These are phyloP conservation scores for Leptinotarsa texana DNA, from an alignment of 1,140 invertebrate genomes.

Conservation along the genomic window DNA sequence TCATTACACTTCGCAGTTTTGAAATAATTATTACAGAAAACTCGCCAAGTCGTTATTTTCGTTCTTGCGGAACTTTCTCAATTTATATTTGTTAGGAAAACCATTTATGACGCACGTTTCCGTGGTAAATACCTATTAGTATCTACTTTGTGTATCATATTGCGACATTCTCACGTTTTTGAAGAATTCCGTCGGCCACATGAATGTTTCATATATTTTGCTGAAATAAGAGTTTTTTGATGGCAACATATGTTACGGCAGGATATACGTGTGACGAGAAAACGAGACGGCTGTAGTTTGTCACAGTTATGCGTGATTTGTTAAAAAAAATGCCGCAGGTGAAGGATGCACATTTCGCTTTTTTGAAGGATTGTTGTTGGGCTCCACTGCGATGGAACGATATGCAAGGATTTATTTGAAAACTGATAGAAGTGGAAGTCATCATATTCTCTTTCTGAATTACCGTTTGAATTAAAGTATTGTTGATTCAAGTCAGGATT, in stretches of 20 bases:
- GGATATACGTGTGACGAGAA: not conserved
- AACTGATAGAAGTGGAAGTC: too few relatives aligned
- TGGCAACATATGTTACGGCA: not conserved
- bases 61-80: slow-evolving; percentile 9
- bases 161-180: not conserved
- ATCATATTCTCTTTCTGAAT: too few relatives aligned
- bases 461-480: too few relatives aligned
- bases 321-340: not conserved
- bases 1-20: slow-evolving; percentile 10
- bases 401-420: too few relatives aligned
- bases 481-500: too few relatives aligned
- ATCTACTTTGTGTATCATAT: slow-evolving; percentile 2
- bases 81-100: slow-evolving; percentile 22
- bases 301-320: not conserved
- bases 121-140: slow-evolving; percentile 20
- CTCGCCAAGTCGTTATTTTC: slow-evolving; percentile 22
- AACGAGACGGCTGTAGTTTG: not conserved
- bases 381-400: too few relatives aligned
- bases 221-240: not conserved
- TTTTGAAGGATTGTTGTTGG: not conserved
- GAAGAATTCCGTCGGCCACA: not conserved
- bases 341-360: not conserved
- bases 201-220: not conserved
- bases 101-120: slow-evolving; percentile 1
- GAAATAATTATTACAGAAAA: slow-evolving; percentile 22